Percentiles rank a stretch among this genome's conserved stretches.
Conservation (phyloP, 2,113 vertebrate species). For the Semicossyphus pulcher region DNA sequence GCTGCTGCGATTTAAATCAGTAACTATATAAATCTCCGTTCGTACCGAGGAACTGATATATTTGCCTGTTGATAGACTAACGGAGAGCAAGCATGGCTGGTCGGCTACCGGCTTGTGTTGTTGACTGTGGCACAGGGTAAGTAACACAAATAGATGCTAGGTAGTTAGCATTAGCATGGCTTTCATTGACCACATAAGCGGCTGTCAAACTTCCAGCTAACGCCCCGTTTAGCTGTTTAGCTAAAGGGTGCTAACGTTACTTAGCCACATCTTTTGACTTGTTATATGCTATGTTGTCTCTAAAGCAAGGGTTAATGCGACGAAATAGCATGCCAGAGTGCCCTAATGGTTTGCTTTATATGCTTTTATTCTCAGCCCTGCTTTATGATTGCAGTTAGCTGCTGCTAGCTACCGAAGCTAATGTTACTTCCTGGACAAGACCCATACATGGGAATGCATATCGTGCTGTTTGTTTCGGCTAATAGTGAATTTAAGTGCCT, state of each 20-base stretch:
- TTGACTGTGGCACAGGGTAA: slow-evolving; percentile 98
- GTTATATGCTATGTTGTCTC: fast-evolving
- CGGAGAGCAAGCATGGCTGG: slow-evolving; percentile 88
- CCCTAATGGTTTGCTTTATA: fast-evolving
- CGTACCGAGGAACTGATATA: not conserved
- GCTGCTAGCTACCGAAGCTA: slow-evolving; percentile 44
- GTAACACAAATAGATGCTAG: slow-evolving; percentile 28
- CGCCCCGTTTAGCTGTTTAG: slow-evolving; percentile 54
- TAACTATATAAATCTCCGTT: not conserved
- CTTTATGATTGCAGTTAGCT: slow-evolving; percentile 5
- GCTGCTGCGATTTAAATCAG: slow-evolving; percentile 8
- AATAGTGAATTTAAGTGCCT: fast-evolving
- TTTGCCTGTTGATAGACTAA: not conserved
- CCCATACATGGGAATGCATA: not conserved
- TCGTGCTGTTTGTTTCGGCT: not conserved
- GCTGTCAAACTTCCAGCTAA: slow-evolving; percentile 71
- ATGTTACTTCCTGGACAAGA: slow-evolving; percentile 69
- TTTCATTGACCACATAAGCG: slow-evolving; percentile 34
- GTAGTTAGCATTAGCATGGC: slow-evolving; percentile 57
- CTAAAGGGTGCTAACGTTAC: not conserved
- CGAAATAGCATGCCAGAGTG: fast-evolving
- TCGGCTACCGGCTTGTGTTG: slow-evolving; percentile 96
- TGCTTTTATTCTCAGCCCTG: not conserved
- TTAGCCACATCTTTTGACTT: not conserved
- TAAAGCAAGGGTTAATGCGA: fast-evolving